Conservation (phyloP, 1,140 invertebrate genomes). For the Helicoverpa zea region DNA sequence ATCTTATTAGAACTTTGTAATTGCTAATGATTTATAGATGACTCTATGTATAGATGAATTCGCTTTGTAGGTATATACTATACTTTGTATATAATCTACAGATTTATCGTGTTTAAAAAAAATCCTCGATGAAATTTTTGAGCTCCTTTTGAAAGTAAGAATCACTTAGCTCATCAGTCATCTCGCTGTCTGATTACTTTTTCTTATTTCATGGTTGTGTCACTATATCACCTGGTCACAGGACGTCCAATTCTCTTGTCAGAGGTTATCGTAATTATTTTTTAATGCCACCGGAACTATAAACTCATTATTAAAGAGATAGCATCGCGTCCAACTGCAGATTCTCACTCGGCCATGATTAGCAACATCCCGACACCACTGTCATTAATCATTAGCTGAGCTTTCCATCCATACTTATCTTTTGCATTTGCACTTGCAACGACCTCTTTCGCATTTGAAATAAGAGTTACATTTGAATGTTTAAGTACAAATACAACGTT, state of each 20-base stretch:
- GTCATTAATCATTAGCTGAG: conserved; percentile 56
- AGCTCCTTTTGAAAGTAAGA: not conserved
- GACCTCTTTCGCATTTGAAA: not conserved
- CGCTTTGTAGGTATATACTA: too few relatives aligned
- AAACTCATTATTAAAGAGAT: conserved; percentile 42
- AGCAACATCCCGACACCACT: conserved; percentile 57
- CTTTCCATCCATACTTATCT: conserved; percentile 53
- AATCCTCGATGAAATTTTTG: too few relatives aligned
- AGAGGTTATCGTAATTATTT: conserved; percentile 33
- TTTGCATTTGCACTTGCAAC: not conserved
- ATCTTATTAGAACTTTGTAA: not conserved
- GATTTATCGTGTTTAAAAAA: too few relatives aligned
- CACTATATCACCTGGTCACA: conserved; percentile 5
- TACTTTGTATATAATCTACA: too few relatives aligned
- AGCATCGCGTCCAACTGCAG: conserved; percentile 37
- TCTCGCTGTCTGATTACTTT: not conserved
- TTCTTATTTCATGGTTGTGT: not conserved
- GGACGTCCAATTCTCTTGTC: conserved; percentile 5
- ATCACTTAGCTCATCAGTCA: not conserved
- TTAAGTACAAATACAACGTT: not conserved
- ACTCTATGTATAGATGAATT: too few relatives aligned
- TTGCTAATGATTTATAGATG: not conserved
- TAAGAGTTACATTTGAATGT: conserved; percentile 29
- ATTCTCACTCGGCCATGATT: conserved; percentile 55
- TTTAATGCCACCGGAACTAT: conserved; percentile 38